These are phyloP conservation scores for Columba guinea DNA, from an alignment of 2,797 vertebrate species.

Conservation along the genomic window DNA sequence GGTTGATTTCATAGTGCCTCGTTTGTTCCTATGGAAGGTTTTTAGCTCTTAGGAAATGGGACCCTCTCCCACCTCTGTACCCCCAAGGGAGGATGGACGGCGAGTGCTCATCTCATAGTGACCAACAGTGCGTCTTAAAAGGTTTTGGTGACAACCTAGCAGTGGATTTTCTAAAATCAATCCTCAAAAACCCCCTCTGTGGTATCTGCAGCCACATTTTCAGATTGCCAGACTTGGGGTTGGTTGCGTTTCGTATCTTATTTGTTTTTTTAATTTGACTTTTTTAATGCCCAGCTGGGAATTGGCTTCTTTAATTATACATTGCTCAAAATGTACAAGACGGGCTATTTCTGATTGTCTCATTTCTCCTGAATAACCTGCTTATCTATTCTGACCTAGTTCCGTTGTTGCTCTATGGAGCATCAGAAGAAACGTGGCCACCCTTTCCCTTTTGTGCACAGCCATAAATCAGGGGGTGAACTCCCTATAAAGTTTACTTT, in stretches of 20 bases:
- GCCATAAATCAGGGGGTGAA: constrained; percentile 5
- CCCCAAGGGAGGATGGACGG: fast-evolving
- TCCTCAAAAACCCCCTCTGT: background rate
- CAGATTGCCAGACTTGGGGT: fast-evolving
- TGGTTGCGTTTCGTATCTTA: background rate
- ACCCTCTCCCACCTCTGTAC: fast-evolving
- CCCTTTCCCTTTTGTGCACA: background rate
- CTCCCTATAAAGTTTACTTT: constrained; percentile 16
- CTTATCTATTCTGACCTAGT: background rate
- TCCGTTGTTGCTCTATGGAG: background rate
- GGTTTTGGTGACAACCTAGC: background rate
- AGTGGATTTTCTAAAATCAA: background rate
- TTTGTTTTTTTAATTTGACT: background rate
- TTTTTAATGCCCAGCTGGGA: background rate
- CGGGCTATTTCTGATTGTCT: background rate
- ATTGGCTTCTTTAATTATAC: background rate
- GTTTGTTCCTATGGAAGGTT: fast-evolving
- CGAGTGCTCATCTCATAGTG: fast-evolving
- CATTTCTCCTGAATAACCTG: background rate
- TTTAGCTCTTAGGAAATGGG: background rate
- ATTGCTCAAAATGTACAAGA: background rate
- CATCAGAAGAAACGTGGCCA: background rate
- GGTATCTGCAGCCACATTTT: fast-evolving
- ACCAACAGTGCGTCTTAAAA: fast-evolving
- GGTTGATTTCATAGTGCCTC: background rate